Percentiles rank a stretch among this genome's conserved stretches.
These are phyloP conservation scores for Calliopsis andreniformis DNA, from an alignment of 1,140 invertebrate genomes.

Conservation along the genomic window DNA sequence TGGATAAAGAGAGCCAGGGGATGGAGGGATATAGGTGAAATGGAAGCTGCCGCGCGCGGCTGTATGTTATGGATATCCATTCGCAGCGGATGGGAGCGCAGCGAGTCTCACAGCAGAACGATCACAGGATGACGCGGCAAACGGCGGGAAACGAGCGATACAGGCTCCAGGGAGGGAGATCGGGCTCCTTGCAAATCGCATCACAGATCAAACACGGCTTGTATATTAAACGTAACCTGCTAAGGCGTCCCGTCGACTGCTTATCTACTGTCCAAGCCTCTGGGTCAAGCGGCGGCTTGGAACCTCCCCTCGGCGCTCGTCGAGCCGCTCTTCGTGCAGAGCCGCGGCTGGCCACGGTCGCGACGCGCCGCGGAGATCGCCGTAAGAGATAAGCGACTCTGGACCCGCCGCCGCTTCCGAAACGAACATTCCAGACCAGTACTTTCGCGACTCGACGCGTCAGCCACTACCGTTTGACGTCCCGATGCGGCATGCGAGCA, in stretches of 20 bases:
- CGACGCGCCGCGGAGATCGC: not conserved
- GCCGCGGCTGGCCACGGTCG: too few species aligned
- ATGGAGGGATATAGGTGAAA: conserved; percentile 23
- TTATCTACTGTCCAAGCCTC: conserved; percentile 64
- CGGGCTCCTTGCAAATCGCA: conserved; percentile 79
- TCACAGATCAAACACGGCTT: conserved; percentile 81
- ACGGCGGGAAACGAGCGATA: conserved; percentile 67
- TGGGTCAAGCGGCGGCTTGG: conserved; percentile 10
- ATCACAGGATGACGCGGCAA: conserved; percentile 80
- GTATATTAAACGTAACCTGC: conserved; percentile 79
- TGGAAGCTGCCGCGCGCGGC: conserved; percentile 29
- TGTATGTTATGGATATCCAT: conserved; percentile 75
- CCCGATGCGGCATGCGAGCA: not conserved
- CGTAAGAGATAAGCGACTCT: not conserved
- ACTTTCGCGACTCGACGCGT: conserved; percentile 35
- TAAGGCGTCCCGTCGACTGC: conserved; percentile 59
- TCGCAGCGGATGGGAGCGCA: conserved; percentile 68
- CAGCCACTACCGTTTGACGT: conserved; percentile 29
- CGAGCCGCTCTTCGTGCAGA: not conserved
- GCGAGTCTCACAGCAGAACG: conserved; percentile 79
- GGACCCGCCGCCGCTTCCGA: not conserved
- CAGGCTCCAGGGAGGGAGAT: conserved; percentile 43
- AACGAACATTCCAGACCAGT: not conserved
- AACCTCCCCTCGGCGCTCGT: too few species aligned
- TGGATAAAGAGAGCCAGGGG: conserved; percentile 2